A percentile compares a stretch with the other conserved stretches of the same genome.
phyloP scores from a whole-genome alignment of 2,888 invertebrate species.

The Neoascia interrupta region DNA sequence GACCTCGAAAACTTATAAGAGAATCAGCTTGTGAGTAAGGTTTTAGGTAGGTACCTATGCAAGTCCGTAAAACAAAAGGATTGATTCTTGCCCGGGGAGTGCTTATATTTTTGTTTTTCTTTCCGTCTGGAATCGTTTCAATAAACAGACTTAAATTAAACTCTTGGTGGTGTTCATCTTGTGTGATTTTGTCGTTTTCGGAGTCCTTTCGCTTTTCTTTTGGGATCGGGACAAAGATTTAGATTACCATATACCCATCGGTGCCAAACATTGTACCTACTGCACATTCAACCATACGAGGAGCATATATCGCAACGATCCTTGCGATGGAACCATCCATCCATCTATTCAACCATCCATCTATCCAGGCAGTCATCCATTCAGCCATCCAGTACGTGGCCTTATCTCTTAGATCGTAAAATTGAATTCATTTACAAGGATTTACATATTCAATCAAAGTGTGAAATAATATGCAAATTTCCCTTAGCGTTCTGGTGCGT shows the following conservation, averaged over 20 bases:
- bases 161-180: slow-evolving; percentile 42
- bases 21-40: too few relatives aligned
- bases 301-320: slow-evolving; percentile 53
- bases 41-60: too few relatives aligned
- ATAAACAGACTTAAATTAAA: slow-evolving; percentile 64
- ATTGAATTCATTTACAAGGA: slow-evolving; percentile 72
- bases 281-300: slow-evolving; percentile 23
- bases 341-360: slow-evolving; percentile 58
- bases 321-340: slow-evolving; percentile 47
- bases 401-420: slow-evolving; percentile 72
- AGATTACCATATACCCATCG: slow-evolving; percentile 61
- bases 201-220: slow-evolving; percentile 61
- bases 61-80: too few relatives aligned
- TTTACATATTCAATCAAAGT: slow-evolving; percentile 74
- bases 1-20: too few relatives aligned
- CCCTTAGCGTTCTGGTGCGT: slow-evolving; percentile 55
- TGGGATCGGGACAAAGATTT: slow-evolving; percentile 47
- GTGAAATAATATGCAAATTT: slow-evolving; percentile 73
- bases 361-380: slow-evolving; percentile 66
- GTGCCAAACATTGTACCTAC: slow-evolving; percentile 36
- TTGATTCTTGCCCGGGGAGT: too few relatives aligned
- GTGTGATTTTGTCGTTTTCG: slow-evolving; percentile 33
- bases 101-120: too few relatives aligned
- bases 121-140: slow-evolving; percentile 20
- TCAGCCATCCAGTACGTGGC: slow-evolving; percentile 69